A percentile compares a stretch with the other conserved stretches of the same genome.
Conservation (phyloP, 1,140 invertebrate species). For the Hylaeus anthracinus region DNA sequence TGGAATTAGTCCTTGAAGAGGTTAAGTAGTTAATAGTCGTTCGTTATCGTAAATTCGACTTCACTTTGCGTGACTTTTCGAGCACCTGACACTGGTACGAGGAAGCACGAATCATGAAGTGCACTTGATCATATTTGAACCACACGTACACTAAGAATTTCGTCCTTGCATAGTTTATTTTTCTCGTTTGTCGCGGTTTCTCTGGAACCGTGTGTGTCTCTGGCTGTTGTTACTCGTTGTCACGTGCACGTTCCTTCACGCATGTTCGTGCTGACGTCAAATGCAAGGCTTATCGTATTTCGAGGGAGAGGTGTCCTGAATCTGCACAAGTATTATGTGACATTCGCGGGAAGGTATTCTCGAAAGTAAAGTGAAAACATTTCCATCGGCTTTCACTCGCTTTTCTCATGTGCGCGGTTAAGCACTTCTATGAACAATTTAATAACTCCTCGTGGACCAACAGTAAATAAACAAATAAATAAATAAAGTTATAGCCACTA, state of each 20-base stretch:
- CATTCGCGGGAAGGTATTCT: slow-evolving; percentile 9
- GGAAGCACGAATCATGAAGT: not conserved
- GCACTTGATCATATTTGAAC: not conserved
- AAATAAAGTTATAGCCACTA: too few relatives aligned
- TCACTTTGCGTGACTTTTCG: not conserved
- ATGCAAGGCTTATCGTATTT: slow-evolving; percentile 39
- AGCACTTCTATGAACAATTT: not conserved
- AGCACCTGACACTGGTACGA: too few relatives aligned
- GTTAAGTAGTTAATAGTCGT: too few relatives aligned
- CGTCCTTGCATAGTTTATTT: slow-evolving; percentile 15
- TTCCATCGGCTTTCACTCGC: slow-evolving; percentile 13
- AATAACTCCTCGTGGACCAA: not conserved
- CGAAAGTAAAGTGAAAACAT: slow-evolving; percentile 9
- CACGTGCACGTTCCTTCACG: slow-evolving; percentile 39
- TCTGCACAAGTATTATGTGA: slow-evolving; percentile 29
- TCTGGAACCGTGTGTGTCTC: not conserved
- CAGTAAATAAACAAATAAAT: too few relatives aligned
- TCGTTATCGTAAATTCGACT: not conserved
- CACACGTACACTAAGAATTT: not conserved
- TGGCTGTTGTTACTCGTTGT: not conserved
- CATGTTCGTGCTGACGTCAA: slow-evolving; percentile 25
- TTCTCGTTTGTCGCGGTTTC: not conserved
- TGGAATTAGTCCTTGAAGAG: too few relatives aligned
- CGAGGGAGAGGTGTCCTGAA: slow-evolving; percentile 36
- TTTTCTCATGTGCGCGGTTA: not conserved